Percentiles rank a stretch among this genome's conserved stretches.
Evolutionary conservation across 92 coral and sea anemone species (phyloP).

Genomic region (Chrysogorgia sp.): DNA sequence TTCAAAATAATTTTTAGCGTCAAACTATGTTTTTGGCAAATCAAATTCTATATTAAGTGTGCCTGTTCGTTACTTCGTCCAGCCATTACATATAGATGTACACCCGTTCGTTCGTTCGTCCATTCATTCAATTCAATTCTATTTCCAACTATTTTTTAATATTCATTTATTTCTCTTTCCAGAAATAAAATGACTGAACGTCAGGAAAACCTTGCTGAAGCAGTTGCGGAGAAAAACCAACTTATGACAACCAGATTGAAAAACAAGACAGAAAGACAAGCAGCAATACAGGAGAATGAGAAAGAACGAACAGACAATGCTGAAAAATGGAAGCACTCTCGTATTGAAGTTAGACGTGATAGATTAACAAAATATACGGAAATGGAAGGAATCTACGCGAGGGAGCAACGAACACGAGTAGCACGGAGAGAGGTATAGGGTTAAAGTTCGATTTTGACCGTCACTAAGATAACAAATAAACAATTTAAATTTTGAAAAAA

Average conservation of each 20-base stretch:
- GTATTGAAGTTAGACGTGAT: slow-evolving; percentile 78
- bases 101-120: no score
- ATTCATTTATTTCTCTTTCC: background rate
- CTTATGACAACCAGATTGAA: slow-evolving; percentile 65
- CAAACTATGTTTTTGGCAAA: no score
- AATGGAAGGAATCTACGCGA: slow-evolving; percentile 80
- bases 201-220: slow-evolving; percentile 64
- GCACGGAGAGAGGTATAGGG: slow-evolving; percentile 84
- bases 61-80: no score
- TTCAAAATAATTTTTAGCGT: no score
- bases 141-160: no score
- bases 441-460: no score
- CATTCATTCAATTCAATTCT: no score
- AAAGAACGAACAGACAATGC: slow-evolving; percentile 75
- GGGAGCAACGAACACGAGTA: slow-evolving; percentile 65
- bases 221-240: slow-evolving; percentile 56
- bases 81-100: no score
- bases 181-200: slow-evolving; percentile 75
- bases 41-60: no score
- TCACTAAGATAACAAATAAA: no score
- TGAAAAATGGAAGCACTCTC: slow-evolving; percentile 76
- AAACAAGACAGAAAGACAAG: slow-evolving; percentile 59
- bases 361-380: slow-evolving; percentile 72
- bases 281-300: slow-evolving; percentile 64
- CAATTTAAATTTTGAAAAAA: no score